These are phyloP conservation scores for Stenopsyche tienmushanensis DNA, from an alignment of 1,140 invertebrate genomes.

Conservation along the genomic window DNA sequence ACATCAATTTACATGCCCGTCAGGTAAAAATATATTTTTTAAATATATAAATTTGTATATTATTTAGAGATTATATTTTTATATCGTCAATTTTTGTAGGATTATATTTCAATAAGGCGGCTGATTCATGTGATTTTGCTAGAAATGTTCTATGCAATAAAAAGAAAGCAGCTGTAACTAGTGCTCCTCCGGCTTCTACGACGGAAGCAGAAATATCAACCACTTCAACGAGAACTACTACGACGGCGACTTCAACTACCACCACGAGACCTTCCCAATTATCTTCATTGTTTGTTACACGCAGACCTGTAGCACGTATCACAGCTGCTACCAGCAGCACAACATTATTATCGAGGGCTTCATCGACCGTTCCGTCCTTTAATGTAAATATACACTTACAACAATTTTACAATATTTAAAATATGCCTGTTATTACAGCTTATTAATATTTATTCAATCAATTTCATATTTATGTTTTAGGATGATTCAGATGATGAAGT, in stretches of 20 bases:
- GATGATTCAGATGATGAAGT: constrained; percentile 67
- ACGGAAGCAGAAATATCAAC: constrained; percentile 50
- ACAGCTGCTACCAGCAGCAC: constrained; percentile 49
- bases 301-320: constrained; percentile 45
- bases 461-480: constrained; percentile 47
- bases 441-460: no score
- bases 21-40: constrained; percentile 60
- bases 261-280: constrained; percentile 51
- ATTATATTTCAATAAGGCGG: constrained; percentile 86
- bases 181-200: constrained; percentile 54
- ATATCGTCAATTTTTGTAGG: constrained; percentile 53
- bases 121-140: constrained; percentile 89
- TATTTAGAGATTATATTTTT: constrained; percentile 7
- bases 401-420: background rate
- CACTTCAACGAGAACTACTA: constrained; percentile 53
- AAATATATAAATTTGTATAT: background rate
- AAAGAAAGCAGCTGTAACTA: constrained; percentile 55
- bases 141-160: constrained; percentile 80
- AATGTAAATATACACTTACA: constrained; percentile 12
- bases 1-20: constrained; percentile 91
- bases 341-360: constrained; percentile 44
- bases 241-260: constrained; percentile 50
- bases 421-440: no score
- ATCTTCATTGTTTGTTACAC: constrained; percentile 45
- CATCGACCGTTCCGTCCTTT: constrained; percentile 43